phyloP scores from a whole-genome alignment of 2,888 invertebrate genomes.

The Leptinotarsa peninsularis region DNA sequence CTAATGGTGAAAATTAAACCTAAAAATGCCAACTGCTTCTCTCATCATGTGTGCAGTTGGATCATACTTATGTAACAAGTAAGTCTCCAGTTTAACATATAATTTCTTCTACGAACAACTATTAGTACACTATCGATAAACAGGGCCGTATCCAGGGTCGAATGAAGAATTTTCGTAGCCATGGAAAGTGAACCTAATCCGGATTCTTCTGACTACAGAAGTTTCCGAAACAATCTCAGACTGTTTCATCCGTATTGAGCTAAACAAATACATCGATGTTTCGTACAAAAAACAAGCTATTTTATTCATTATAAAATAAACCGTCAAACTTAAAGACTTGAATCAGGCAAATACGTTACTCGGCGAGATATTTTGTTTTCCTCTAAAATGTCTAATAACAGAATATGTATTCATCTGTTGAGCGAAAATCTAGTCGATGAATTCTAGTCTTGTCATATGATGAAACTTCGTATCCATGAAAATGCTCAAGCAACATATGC shows the following conservation, averaged over 20 bases:
- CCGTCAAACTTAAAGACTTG: neutral
- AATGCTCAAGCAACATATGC: too few relatives aligned
- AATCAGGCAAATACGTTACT: neutral
- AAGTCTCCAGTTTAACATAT: too few relatives aligned
- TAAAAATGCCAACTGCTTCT: too few relatives aligned
- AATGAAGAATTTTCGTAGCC: neutral
- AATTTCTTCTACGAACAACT: too few relatives aligned
- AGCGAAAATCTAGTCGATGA: neutral
- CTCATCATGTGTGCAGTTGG: too few relatives aligned
- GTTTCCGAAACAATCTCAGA: neutral
- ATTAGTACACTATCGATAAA: too few relatives aligned
- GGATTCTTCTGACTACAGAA: conserved; percentile 1
- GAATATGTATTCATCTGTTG: conserved; percentile 3
- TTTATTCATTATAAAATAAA: neutral
- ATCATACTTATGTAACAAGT: too few relatives aligned
- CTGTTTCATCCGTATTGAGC: neutral
- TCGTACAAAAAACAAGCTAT: neutral
- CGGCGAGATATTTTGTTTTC: neutral
- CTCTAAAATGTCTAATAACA: neutral
- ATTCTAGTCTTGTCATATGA: too few relatives aligned
- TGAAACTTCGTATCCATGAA: too few relatives aligned
- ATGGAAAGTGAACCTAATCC: neutral
- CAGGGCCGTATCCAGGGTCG: neutral
- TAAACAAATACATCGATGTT: neutral
- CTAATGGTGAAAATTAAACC: too few relatives aligned